phyloP scores from a whole-genome alignment of 1,140 invertebrate species.

The Drosophila dunni region DNA sequence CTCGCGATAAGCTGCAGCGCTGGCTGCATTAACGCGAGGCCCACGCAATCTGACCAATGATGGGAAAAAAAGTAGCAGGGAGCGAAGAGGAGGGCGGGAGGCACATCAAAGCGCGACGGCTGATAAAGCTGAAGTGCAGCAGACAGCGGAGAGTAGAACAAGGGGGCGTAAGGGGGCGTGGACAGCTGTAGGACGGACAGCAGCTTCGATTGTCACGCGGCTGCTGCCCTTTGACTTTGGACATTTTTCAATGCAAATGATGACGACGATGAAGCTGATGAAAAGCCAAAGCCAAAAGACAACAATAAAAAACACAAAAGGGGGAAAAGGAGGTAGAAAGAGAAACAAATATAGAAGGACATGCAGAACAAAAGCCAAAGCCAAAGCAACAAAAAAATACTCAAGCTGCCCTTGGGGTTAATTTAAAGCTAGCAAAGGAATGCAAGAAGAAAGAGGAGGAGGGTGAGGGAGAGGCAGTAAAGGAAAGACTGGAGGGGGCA shows the following conservation, averaged over 20 bases:
- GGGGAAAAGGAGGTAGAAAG: not conserved
- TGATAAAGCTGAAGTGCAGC: conserved; percentile 52
- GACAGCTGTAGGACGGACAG: not conserved
- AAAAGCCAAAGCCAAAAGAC: conserved; percentile 74
- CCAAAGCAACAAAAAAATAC: conserved; percentile 38
- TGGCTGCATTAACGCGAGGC: conserved; percentile 37
- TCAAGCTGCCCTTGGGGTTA: conserved; percentile 73
- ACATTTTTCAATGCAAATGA: conserved; percentile 79
- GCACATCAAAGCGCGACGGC: conserved; percentile 49
- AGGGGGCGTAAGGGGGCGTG: not conserved
- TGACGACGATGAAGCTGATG: conserved; percentile 57
- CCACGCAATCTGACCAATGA: conserved; percentile 35
- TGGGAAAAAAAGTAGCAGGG: conserved; percentile 30
- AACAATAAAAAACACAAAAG: conserved; percentile 57
- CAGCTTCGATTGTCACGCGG: conserved; percentile 48
- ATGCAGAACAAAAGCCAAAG: conserved; percentile 54
- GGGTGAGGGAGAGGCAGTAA: not conserved
- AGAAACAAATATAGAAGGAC: conserved; percentile 24
- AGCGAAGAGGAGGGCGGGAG: not conserved
- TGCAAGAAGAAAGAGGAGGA: not conserved
- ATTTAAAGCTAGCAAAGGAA: conserved; percentile 66
- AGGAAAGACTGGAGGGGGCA: not conserved
- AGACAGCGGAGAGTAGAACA: conserved; percentile 1
- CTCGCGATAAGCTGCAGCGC: conserved; percentile 77
- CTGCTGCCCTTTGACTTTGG: conserved; percentile 67